Base-by-base conservation (phyloP, 2,113 vertebrate species). In the Vulpes ferrilata region DNA sequence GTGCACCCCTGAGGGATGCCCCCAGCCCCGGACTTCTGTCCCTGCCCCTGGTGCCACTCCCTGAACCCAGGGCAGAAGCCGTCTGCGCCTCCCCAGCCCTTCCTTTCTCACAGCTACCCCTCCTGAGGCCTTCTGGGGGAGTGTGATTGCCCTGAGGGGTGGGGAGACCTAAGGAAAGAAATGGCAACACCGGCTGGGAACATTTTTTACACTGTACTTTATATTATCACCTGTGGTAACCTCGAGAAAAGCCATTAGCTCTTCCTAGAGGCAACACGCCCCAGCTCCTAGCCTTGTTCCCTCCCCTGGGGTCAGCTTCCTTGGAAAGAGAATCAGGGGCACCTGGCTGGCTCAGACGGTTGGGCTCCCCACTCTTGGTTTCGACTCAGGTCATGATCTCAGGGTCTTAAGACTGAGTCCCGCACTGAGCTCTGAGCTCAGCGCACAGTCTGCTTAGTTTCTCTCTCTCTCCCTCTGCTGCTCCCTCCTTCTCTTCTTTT, bases 201-300 rank as follows among this genome's bases (percentile, higher is more conserved):
- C 62, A 8, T 5, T 53, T 30, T 22, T 23, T 43, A 51, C n/a
- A 51, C 4, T 55, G 22, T 19, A 25, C 43, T 43, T 85, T 38
- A 48, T 20, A 11, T 78, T 38, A 13, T 38, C 16, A 4, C 51
- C 30, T 51, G 7, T 2, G n/a, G 74, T 69, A 20, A 55, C 78
- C 12, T 12, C 11, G 19, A 95, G n/a, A 62, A 81, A 88, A 79
- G 35, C 32, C 64, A 17, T 51, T 7, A 60, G 25, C 30, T 32
- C 9, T 22, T 78, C 16, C 2, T 0, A 23, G 73, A 82, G 11
- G 53, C 23, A 23, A 11, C 43, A 4, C 0, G 0, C 12, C 4
- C 2, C 1, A 7, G 5, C 32, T 76, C 43, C 43, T 38, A 59
- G 20, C 35, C 30, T 78, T 20, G 30, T 27, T 80, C 53, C 6